A percentile compares a stretch with the other conserved stretches of the same genome.
phyloP scores from a whole-genome alignment of 2,797 vertebrate species.

The Hypotaenidia philippensis region DNA sequence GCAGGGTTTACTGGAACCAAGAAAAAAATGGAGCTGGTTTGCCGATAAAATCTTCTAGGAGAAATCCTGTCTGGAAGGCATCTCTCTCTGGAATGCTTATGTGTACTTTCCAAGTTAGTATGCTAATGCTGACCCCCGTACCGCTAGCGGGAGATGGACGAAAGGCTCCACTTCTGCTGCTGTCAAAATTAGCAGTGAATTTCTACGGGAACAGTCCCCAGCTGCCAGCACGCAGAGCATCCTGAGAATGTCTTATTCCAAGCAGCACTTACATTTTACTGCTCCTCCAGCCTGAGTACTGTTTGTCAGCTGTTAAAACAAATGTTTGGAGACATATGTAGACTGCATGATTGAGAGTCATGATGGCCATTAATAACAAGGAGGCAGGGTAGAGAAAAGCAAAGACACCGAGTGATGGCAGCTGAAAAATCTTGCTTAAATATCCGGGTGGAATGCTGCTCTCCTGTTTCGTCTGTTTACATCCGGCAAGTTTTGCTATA shows the following conservation, averaged over 20 bases:
- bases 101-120: background rate
- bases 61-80: background rate
- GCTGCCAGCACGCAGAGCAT: background rate
- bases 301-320: conserved; percentile 4
- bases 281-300: background rate
- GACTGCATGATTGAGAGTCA: background rate
- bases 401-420: background rate
- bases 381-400: background rate
- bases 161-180: background rate
- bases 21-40: background rate
- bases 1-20: conserved; percentile 2
- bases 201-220: background rate
- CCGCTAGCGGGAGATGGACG: background rate
- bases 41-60: background rate
- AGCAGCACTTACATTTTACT: background rate
- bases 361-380: background rate
- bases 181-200: conserved; percentile 14
- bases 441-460: background rate
- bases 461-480: conserved; percentile 1
- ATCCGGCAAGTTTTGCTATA: background rate
- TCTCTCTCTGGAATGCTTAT: background rate
- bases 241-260: conserved; percentile 7
- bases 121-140: background rate
- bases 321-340: background rate
- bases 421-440: conserved; percentile 5